Percentiles rank a stretch among this genome's conserved stretches.
Evolutionary conservation across 2,797 vertebrate species (phyloP).

Genomic region (Spea hammondii): DNA sequence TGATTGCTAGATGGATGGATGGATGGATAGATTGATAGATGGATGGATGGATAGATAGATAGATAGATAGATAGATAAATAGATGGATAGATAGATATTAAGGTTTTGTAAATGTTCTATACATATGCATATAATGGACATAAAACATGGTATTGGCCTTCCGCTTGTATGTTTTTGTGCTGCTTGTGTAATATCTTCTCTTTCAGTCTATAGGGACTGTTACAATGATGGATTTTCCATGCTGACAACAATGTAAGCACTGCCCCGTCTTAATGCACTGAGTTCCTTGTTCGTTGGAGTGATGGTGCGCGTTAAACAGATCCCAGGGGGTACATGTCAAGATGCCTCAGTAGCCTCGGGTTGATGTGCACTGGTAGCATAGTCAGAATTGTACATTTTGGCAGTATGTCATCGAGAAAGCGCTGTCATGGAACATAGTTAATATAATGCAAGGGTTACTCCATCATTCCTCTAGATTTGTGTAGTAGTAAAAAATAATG

Average conservation of each 20-base stretch:
- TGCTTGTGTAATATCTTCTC: slow-evolving; percentile 13
- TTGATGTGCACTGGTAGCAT: slow-evolving; percentile 34
- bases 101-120: too few relatives aligned
- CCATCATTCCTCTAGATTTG: not conserved
- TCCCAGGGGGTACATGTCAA: slow-evolving; percentile 46
- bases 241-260: slow-evolving; percentile 35
- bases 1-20: too few relatives aligned
- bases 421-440: slow-evolving; percentile 30
- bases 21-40: too few relatives aligned
- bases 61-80: too few relatives aligned
- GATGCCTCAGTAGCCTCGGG: slow-evolving; percentile 37
- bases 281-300: slow-evolving; percentile 42
- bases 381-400: slow-evolving; percentile 42
- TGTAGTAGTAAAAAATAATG: not conserved
- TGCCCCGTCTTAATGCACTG: slow-evolving; percentile 41
- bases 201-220: slow-evolving; percentile 3
- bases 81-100: too few relatives aligned
- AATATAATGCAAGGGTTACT: slow-evolving; percentile 25
- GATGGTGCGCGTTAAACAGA: slow-evolving; percentile 44
- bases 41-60: too few relatives aligned
- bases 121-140: too few relatives aligned
- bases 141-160: too few relatives aligned
- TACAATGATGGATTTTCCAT: slow-evolving; percentile 41
- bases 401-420: slow-evolving; percentile 47
- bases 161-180: not conserved